phyloP scores from a whole-genome alignment of 2,888 invertebrate species.

The Dyspetes luteomarginatus region DNA sequence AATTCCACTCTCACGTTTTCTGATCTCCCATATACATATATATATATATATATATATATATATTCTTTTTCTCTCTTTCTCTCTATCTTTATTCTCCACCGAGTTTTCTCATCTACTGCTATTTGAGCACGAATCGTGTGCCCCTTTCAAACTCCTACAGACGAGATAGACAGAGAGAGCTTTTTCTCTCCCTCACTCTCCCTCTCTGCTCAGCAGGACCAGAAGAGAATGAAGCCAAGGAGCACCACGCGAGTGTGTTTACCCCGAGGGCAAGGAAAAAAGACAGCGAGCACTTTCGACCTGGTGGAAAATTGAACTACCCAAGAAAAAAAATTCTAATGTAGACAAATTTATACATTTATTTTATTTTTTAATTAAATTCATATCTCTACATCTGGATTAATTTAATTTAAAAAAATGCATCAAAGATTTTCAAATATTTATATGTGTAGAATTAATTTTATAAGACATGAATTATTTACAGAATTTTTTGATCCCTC shows the following conservation, averaged over 20 bases:
- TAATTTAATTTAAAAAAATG: too few species aligned
- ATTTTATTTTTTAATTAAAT: slow-evolving; percentile 47
- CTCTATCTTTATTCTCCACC: slow-evolving; percentile 9
- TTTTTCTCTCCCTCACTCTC: background rate
- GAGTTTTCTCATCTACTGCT: slow-evolving; percentile 63
- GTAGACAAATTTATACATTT: too few species aligned
- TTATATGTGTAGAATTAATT: too few species aligned
- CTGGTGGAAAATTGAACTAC: slow-evolving; percentile 50
- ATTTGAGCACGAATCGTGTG: slow-evolving; percentile 48
- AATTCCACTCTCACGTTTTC: slow-evolving; percentile 59
- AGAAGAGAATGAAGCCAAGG: background rate
- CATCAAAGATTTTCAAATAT: too few species aligned
- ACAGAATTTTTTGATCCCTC: too few species aligned
- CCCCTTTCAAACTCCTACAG: slow-evolving; percentile 52
- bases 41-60: too few species aligned
- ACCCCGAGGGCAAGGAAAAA: slow-evolving; percentile 40
- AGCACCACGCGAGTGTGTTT: slow-evolving; percentile 53
- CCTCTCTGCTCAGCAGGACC: background rate
- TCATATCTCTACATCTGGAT: too few species aligned
- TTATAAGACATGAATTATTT: too few species aligned
- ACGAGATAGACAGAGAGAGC: too few species aligned
- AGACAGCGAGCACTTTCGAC: slow-evolving; percentile 33
- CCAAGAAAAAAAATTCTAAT: slow-evolving; percentile 14
- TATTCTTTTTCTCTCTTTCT: slow-evolving; percentile 4
- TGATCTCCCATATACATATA: too few species aligned